Evolutionary conservation across 2,888 invertebrate genomes (phyloP), one percentile per base, ranked within the genome.

Genomic region (Rambutsinella grinnellia): DNA sequence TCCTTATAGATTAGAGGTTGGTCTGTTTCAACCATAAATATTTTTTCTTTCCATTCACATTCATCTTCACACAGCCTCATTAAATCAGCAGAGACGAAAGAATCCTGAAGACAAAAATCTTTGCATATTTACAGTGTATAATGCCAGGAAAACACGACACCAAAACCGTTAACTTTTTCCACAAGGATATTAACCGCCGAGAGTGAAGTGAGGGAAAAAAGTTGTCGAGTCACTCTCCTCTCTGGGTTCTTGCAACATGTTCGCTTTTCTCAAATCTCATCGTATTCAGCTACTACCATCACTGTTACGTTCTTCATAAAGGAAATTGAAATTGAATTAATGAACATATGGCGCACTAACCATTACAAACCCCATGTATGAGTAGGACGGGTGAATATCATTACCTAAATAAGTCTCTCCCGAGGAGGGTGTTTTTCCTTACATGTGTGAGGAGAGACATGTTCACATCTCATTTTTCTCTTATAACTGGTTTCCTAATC

Each of bases 261-360:
- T n/a, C n/a, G n/a, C n/a, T n/a, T n/a, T 36, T 58, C 5, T 49
- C 13, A 17, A 49, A 49, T n/a, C 6, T 36, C 13, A n/a, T n/a
- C n/a, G n/a, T 60, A 24, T 60, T 23, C n/a, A 6, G 51, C n/a
- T 49, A 17, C 8, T 44, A 13, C 51, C 19, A 49, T n/a, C 17
- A 49, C n/a, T 49, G 51, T 49, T 15, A 49, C 5, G 56, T 8
- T 27, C 3, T 36, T 36, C 3, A 56, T 36, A 54, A 65, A 70
- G 76, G 76, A 70, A 76, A 76, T 63, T 76, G 70, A 76, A 76
- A 70, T 58, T 70, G 76, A 76, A 54, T 76, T 76, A 70, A 70
- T 70, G 76, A 76, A 60, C 76, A 76, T 69, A 76, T 76, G 76
- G 69, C 57, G 70, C 60, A 76, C 69, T 70, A 66, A 70, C 60